phyloP scores from a whole-genome alignment of 2,113 vertebrate genomes.

The Coregonus clupeaformis region DNA sequence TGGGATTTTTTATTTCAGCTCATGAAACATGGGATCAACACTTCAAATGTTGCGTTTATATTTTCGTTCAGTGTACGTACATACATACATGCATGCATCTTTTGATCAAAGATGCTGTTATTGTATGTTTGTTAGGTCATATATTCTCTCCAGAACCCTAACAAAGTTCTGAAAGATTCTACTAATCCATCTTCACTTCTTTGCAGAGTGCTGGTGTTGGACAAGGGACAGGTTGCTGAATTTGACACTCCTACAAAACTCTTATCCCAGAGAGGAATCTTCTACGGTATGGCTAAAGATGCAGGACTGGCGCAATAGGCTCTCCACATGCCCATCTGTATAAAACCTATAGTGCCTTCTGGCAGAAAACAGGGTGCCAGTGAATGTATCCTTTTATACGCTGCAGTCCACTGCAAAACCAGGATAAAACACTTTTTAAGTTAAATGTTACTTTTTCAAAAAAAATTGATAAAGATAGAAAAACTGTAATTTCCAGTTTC shows the following conservation, averaged over 20 bases:
- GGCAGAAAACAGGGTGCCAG: constrained; percentile 55
- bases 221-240: constrained; percentile 89
- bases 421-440: constrained; percentile 48
- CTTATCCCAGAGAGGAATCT: constrained; percentile 86
- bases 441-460: constrained; percentile 50
- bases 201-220: constrained; percentile 90
- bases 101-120: too few species aligned
- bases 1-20: too few species aligned
- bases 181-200: constrained; percentile 8
- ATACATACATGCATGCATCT: too few species aligned
- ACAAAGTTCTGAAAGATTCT: too few species aligned
- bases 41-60: too few species aligned
- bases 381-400: constrained; percentile 68
- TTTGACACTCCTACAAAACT: constrained; percentile 91
- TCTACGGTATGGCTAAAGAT: constrained; percentile 93
- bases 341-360: constrained; percentile 68
- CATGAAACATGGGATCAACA: too few species aligned
- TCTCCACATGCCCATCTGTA: not conserved
- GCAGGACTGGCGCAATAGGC: constrained; percentile 83
- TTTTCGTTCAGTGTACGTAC: too few species aligned
- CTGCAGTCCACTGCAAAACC: constrained; percentile 47
- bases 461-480: constrained; percentile 35
- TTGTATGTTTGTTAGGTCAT: too few species aligned
- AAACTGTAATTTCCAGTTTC: constrained; percentile 62
- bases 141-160: too few species aligned